These are phyloP conservation scores for Anarrhichthys ocellatus DNA, from an alignment of 2,113 vertebrate genomes.

Conservation along the genomic window DNA sequence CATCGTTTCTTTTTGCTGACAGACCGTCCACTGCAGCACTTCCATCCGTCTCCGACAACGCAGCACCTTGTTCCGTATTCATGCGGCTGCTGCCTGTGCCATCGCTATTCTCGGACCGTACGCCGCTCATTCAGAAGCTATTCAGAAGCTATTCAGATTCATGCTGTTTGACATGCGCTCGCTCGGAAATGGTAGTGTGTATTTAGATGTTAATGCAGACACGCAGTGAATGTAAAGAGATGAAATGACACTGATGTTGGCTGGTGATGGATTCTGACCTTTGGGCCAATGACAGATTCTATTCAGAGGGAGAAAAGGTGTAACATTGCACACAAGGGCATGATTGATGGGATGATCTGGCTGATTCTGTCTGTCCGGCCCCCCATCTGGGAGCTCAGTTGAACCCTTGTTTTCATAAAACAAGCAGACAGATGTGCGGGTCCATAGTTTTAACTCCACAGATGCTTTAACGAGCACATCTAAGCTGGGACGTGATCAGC, in stretches of 20 bases:
- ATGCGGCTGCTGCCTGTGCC: constrained; percentile 39
- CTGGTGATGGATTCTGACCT: constrained; percentile 62
- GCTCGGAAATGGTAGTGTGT: constrained; percentile 20
- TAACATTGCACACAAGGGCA: neutral
- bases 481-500: neutral
- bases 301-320: constrained; percentile 18
- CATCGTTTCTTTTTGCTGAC: constrained; percentile 47
- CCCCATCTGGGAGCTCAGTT: constrained; percentile 7
- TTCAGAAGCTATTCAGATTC: constrained; percentile 52
- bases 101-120: constrained; percentile 50
- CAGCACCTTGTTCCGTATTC: constrained; percentile 62
- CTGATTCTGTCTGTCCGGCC: constrained; percentile 7
- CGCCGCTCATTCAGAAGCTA: constrained; percentile 43
- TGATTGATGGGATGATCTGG: constrained; percentile 35
- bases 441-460: constrained; percentile 1
- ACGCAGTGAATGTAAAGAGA: constrained; percentile 41
- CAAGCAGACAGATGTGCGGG: neutral
- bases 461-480: neutral
- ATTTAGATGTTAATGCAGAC: constrained; percentile 53
- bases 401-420: constrained; percentile 21
- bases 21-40: constrained; percentile 66
- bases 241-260: constrained; percentile 4
- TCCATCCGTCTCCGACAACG: constrained; percentile 14
- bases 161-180: constrained; percentile 47
- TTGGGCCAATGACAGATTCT: constrained; percentile 38